Base-by-base conservation (phyloP, 2,888 invertebrate species). In the Eucriotettix oculatus region DNA sequence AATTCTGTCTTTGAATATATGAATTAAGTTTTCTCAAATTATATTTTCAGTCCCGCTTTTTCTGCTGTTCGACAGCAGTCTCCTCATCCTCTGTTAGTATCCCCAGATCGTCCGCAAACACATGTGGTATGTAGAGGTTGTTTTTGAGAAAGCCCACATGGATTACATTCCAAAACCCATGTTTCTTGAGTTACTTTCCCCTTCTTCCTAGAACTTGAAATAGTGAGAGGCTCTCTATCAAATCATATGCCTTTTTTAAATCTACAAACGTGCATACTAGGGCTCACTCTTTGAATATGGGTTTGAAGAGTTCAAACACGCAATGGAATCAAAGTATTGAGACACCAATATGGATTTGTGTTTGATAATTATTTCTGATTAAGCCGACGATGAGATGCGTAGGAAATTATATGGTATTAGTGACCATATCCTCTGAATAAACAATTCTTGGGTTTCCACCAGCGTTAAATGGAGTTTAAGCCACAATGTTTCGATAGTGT, bases 31-130 rank as follows among this genome's bases (percentile, higher is more conserved):
- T 48, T 57, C 40, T 44, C 40, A n/a, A 48, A 44, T 48, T 16
- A 57, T 12, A 52, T 57, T 43, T 57, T 10, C 29, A 52, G 5
- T 48, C 1, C 41, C 14, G 48, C 14, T 2, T 42, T 57, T 57
- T 10, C 57, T 2, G 52, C 48, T 57, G 3, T 57, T 57, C 16
- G 57, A 57, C 29, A 0, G 48, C 57, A 10, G 57, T 57, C 14
- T 12, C 40, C 52, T 57, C 48, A 14, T 57, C 48, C 1, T 40
- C 1, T 57, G 44, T 48, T 48, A 57, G 41, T 56, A 57, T 57
- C 44, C 48, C 48, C 52, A 57, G 52, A 17, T 57, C 57, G 29
- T 57, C 57, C 48, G 57, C 57, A n/a, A 57, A 57, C 2, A 12
- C 57, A 17, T 29, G 17, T 16, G 44, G 52, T 17, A 48, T 57